Conservation (phyloP, 2,888 invertebrate species). For the Ectemnius lituratus region DNA sequence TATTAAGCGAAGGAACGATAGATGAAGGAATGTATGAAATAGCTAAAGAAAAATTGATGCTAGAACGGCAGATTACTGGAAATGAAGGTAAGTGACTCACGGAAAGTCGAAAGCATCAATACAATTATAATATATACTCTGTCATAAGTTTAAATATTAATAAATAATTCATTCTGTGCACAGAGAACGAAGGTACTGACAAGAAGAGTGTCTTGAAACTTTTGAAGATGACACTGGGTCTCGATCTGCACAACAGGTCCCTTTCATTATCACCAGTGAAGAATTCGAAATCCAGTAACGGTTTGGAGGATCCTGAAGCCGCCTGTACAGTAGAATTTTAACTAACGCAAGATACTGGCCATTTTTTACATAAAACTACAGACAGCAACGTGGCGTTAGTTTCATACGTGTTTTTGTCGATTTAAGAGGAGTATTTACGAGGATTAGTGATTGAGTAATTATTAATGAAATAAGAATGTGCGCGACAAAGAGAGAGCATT, state of each 20-base stretch:
- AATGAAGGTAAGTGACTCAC: slow-evolving; percentile 78
- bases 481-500: too few relatives aligned
- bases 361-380: slow-evolving; percentile 32
- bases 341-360: slow-evolving; percentile 15
- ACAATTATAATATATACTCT: neutral
- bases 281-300: slow-evolving; percentile 55
- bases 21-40: slow-evolving; percentile 95
- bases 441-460: too few relatives aligned
- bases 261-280: slow-evolving; percentile 60
- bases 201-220: slow-evolving; percentile 89
- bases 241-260: slow-evolving; percentile 77
- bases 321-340: slow-evolving; percentile 50
- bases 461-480: too few relatives aligned
- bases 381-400: slow-evolving; percentile 26
- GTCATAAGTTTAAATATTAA: neutral
- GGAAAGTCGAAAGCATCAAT: slow-evolving; percentile 1
- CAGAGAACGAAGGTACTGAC: slow-evolving; percentile 86
- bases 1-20: slow-evolving; percentile 91
- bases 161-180: slow-evolving; percentile 57
- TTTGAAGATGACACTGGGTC: slow-evolving; percentile 87
- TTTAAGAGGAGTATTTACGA: too few relatives aligned
- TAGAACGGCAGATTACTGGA: slow-evolving; percentile 92
- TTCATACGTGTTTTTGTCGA: slow-evolving; percentile 32
- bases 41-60: slow-evolving; percentile 93
- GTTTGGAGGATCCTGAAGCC: slow-evolving; percentile 36